A percentile compares a stretch with the other conserved stretches of the same genome.
Evolutionary conservation across 1,140 invertebrate genomes (phyloP).

Genomic region (Venturia canescens): DNA sequence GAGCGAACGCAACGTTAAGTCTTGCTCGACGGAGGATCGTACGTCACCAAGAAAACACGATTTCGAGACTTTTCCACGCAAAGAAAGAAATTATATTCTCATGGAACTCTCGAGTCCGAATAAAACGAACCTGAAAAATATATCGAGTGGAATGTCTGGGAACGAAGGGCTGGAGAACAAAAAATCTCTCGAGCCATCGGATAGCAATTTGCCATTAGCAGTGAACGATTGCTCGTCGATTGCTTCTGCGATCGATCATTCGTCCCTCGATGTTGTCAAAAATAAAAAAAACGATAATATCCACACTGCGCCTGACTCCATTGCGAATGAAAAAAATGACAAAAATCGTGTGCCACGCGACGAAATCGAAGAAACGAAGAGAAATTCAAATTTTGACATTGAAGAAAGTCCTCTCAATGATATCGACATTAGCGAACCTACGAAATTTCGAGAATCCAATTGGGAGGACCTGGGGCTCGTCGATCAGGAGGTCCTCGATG

Average conservation of each 20-base stretch:
- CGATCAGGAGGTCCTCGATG: conserved; percentile 74
- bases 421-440: conserved; percentile 59
- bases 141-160: conserved; percentile 33
- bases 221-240: background rate
- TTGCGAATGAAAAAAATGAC: conserved; percentile 2
- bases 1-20: background rate
- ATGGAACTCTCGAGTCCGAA: conserved; percentile 63
- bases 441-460: conserved; percentile 62
- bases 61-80: conserved; percentile 60
- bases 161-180: conserved; percentile 5
- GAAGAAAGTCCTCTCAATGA: conserved; percentile 49
- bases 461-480: conserved; percentile 79
- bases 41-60: conserved; percentile 38
- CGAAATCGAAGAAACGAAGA: background rate
- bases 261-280: background rate
- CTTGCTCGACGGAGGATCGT: background rate
- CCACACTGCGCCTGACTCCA: background rate
- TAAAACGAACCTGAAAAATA: conserved; percentile 45
- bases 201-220: background rate
- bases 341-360: background rate
- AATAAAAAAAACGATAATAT: background rate
- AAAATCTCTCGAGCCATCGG: background rate
- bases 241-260: background rate
- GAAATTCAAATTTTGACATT: background rate
- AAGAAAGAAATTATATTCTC: conserved; percentile 63